Evolutionary conservation across 2,113 vertebrate genomes (phyloP), one percentile per base, ranked within the genome.

Genomic region (Misgurnus mizolepis): DNA sequence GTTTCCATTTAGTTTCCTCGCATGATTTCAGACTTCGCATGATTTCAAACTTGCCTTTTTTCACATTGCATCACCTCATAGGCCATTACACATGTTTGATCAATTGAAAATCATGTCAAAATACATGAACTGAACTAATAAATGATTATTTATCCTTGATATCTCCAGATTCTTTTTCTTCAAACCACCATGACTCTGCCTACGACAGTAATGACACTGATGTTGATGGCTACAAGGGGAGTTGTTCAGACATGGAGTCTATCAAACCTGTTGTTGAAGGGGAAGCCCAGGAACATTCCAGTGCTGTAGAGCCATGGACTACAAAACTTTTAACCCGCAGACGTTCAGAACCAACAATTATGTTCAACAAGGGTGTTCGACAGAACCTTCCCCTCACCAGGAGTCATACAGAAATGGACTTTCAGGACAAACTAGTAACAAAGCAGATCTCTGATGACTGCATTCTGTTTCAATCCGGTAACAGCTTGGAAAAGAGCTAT

Each of bases 191-290:
- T n/a, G 95, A 96, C 85, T 96, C 94, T 0, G 94, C 94, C 14
- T 95, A 95, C 3, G 93, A 95, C 74, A 96, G 95, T 84, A 90
- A 90, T 15, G 95, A 95, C 41, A 89, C 91, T 0, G 95, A 96
- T 9, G 76, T 50, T 0, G 93, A 94, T 34, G 56, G 84, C 64
- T 82, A 84, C 47, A 66, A 73, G 49, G 82, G 71, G 5, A 81
- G 81, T 45, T 68, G 18, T 7, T 0, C 4, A 10, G 9, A 78
- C 11, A 82, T 18, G 85, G 80, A 72, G 15, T 56, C 75, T 10
- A 58, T 79, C 62, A 76, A 77, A 10, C 43, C 43, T 50, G 64
- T 76, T 76, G 6, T 41, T 77, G 64, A 85, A 64, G 80, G 77
- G 60, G 77, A 82, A 77, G 18, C 49, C 49, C 77, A 55, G 15